Base-by-base conservation (phyloP, 2,797 vertebrate species). In the Novumbra hubbsi region DNA sequence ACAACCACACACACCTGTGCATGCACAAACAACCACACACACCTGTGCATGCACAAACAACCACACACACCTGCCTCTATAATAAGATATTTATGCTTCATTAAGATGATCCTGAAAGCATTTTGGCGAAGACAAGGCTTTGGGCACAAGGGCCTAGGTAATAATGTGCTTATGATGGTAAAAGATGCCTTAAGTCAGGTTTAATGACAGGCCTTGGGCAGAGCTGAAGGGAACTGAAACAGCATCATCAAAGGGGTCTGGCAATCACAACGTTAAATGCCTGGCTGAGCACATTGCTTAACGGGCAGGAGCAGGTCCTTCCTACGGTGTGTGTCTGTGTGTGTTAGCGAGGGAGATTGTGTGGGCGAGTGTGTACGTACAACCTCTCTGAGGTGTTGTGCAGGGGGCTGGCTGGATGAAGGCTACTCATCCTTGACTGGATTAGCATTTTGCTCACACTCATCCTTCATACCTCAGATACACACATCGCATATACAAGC, bases 141-240 rank as follows among this genome's bases (percentile, higher is more conserved):
- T 38, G 34, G 21, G 48, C 52, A 75, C 66, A 77, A 84, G 79
- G 28, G 77, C 76, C 65, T 72, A 70, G 78, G 32, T 75, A 74
- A 80, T 85, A 83, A 86, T 82, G 76, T 79, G 76, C 76, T 84
- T 85, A 73, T 75, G 71, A 80, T 81, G 86, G 81, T 82, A 80
- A 80, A 71, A 80, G 80, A 83, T 49, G 32, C 70, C 71, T 85
- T 50, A 74, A 77, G 70, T 77, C 78, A 83, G 76, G 15, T 62
- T 79, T 68, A 71, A 74, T 78, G 81, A 65, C 21, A 68, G 63
- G 78, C 73, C 70, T 75, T 2, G 73, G 81, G 82, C 63, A 24
- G 73, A 74, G 72, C 77, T 67, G 72, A 73, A 85, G 73, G 75
- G 38, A 76, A 71, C 67, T 27, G 52, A 27, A 50, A 21, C 34